Percentiles rank a stretch among this genome's conserved stretches.
Evolutionary conservation across 2,797 vertebrate species (phyloP).

Genomic region (Gadopsis bispinosus): DNA sequence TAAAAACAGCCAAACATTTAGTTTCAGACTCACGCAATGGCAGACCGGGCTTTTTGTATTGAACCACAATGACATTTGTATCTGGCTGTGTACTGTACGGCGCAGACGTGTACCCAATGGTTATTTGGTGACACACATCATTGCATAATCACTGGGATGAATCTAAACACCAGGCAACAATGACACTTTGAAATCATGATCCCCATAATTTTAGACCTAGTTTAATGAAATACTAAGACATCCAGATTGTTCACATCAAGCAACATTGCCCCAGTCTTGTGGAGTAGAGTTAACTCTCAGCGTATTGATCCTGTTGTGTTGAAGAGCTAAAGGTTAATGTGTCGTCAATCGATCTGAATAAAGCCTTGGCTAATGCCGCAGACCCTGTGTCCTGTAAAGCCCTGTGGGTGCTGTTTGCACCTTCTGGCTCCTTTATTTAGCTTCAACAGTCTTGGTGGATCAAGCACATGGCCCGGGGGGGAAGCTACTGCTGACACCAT

Average conservation of each 20-base stretch:
- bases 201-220: slow-evolving; percentile 43
- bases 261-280: slow-evolving; percentile 42
- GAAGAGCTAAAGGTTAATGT: slow-evolving; percentile 86
- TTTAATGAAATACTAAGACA: slow-evolving; percentile 52
- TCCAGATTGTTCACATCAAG: slow-evolving; percentile 52
- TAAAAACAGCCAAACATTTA: not conserved
- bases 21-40: not conserved
- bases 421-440: slow-evolving; percentile 46
- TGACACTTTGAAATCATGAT: slow-evolving; percentile 32
- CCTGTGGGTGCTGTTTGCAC: slow-evolving; percentile 53
- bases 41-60: not conserved
- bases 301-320: slow-evolving; percentile 78
- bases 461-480: slow-evolving; percentile 9
- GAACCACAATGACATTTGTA: not conserved
- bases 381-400: slow-evolving; percentile 63
- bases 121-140: slow-evolving; percentile 35
- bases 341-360: slow-evolving; percentile 82
- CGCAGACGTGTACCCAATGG: not conserved
- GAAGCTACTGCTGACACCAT: slow-evolving; percentile 36
- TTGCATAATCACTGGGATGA: slow-evolving; percentile 51
- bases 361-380: slow-evolving; percentile 80
- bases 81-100: not conserved
- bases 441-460: slow-evolving; percentile 51
- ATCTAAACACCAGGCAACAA: slow-evolving; percentile 34
- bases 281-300: slow-evolving; percentile 71